A percentile compares a stretch with the other conserved stretches of the same genome.
Evolutionary conservation across 2,113 vertebrate genomes (phyloP).

Genomic region (Pelecanus crispus): DNA sequence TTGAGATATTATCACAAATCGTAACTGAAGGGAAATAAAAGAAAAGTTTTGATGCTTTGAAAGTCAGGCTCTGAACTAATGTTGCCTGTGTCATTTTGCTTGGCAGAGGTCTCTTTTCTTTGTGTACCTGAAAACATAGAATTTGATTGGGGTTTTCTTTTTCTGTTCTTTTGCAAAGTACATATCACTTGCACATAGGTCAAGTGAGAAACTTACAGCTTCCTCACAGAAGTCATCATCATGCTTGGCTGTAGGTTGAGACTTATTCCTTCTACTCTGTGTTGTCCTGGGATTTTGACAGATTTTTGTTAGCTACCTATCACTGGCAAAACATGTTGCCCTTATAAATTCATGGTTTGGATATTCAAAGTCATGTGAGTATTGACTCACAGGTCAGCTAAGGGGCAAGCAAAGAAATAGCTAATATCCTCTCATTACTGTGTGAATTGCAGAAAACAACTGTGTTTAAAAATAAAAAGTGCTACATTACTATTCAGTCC

Average conservation of each 20-base stretch:
- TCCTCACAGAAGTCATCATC: neutral
- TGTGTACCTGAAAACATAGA: neutral
- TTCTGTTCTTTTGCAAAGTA: neutral
- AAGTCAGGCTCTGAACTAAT: neutral
- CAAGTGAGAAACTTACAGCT: neutral
- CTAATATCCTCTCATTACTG: neutral
- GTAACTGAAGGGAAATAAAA: neutral
- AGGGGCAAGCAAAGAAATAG: neutral
- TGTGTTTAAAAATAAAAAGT: neutral
- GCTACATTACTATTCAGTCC: neutral
- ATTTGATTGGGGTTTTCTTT: neutral
- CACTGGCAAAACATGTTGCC: neutral
- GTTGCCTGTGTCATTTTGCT: neutral
- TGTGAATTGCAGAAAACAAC: neutral
- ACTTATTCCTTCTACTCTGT: neutral
- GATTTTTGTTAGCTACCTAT: neutral
- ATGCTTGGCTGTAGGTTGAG: neutral
- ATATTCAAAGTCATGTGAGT: constrained; percentile 71
- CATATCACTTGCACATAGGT: neutral
- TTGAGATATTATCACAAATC: neutral
- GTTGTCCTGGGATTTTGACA: constrained; percentile 49
- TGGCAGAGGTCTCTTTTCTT: neutral
- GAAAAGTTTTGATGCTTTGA: neutral
- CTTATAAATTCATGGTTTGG: constrained; percentile 68
- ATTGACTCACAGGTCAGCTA: constrained; percentile 47